Conservation (phyloP, 2,113 vertebrate genomes). For the Agapornis roseicollis region DNA sequence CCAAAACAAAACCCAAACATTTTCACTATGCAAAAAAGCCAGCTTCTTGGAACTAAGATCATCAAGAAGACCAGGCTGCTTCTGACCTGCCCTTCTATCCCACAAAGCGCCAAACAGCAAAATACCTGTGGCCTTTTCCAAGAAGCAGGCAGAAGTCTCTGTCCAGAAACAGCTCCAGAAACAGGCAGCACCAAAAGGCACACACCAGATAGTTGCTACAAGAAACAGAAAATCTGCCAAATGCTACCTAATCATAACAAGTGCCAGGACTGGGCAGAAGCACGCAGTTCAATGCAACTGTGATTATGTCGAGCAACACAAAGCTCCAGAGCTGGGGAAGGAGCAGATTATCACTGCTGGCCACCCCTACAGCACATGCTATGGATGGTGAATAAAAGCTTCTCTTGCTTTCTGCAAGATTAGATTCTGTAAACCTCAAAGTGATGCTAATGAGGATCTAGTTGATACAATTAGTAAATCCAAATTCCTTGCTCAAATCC, state of each 20-base stretch:
- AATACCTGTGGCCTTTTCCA: not conserved
- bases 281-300: not conserved
- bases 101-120: not conserved
- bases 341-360: not conserved
- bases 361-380: not conserved
- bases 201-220: rapidly evolving
- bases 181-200: not conserved
- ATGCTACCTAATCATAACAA: not conserved
- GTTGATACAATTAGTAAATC: not conserved
- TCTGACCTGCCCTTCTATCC: not conserved
- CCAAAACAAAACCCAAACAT: not conserved
- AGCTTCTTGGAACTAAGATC: not conserved
- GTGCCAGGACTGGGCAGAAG: not conserved
- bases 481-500: not conserved
- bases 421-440: not conserved
- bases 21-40: not conserved
- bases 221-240: not conserved
- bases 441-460: not conserved
- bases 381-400: not conserved
- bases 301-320: not conserved
- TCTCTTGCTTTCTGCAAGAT: not conserved
- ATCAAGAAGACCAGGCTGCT: not conserved
- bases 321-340: not conserved
- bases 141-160: not conserved
- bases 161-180: not conserved